Percentiles rank a stretch among this genome's conserved stretches.
These are phyloP conservation scores for Grammomys surdaster DNA, from an alignment of 2,113 vertebrate genomes.

Conservation along the genomic window DNA sequence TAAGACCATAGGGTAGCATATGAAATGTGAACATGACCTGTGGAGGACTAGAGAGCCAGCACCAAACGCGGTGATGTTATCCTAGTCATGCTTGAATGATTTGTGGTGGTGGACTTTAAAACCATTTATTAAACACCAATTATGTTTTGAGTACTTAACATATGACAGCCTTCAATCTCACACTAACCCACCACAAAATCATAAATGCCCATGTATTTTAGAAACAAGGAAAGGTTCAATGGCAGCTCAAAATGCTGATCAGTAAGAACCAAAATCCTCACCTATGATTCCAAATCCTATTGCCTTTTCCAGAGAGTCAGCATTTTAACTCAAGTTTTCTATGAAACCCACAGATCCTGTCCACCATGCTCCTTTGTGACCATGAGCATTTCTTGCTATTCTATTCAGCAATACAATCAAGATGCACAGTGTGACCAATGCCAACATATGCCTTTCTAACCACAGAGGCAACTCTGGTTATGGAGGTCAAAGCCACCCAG, in stretches of 20 bases:
- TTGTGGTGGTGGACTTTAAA: not conserved
- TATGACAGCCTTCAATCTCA: not conserved
- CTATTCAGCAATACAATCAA: not conserved
- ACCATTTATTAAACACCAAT: conserved; percentile 16
- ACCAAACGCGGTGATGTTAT: not conserved
- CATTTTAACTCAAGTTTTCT: not conserved
- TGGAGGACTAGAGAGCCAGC: not conserved
- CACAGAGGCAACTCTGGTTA: not conserved
- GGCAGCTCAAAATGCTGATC: not conserved
- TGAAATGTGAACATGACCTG: not conserved
- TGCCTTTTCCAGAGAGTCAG: not conserved
- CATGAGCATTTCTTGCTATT: not conserved
- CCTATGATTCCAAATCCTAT: not conserved
- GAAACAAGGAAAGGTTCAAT: not conserved
- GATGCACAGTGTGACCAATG: rapidly evolving
- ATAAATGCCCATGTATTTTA: not conserved
- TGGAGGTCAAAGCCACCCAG: not conserved
- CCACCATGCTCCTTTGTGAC: not conserved
- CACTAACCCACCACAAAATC: not conserved
- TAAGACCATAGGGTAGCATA: not conserved
- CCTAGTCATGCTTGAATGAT: not conserved
- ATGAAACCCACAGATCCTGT: not conserved
- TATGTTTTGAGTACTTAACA: not conserved
- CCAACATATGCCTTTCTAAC: not conserved
- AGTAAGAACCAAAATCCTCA: not conserved